Base-by-base conservation (phyloP, 2,113 vertebrate genomes). In the Boleophthalmus pectinirostris region DNA sequence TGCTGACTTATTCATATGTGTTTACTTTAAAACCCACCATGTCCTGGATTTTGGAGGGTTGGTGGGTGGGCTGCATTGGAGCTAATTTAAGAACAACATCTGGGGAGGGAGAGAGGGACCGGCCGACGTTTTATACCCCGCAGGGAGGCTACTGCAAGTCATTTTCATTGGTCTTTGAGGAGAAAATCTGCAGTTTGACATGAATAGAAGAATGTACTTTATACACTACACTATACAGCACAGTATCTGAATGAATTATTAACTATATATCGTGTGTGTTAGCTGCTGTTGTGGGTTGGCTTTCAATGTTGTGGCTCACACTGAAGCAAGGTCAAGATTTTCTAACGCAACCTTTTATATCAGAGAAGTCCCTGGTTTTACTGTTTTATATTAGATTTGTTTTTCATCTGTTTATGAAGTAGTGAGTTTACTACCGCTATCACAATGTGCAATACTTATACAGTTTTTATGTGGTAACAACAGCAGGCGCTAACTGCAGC, bases 1-100 rank as follows among this genome's bases (percentile, higher is more conserved):
- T 87, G 84, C 85, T 92, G 86, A 93, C 89, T 93, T 92, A 92
- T 93, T 93, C 91, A 92, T 93, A 81, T 78, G 86, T 92, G 85
- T 93, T 92, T 90, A 87, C 84, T 88, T 87, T 89, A 86, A 92
- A 90, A 90, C 82, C 80, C 73, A 74, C 70, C 14, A 25, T 84
- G 79, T 70, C 81, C 82, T 81, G 81, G 65, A 86, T 85, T 91
- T 49, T 79, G 89, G 85, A 79, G 80, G 78, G 56, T 58, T 58
- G 56, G 58, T 18, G 58, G 58, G 69, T 78, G 78, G 83, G 74
- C 85, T 89, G 84, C 65, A 82, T 67, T 78, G 77, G 56, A 81
- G 69, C 68, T 78, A 73, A 85, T 86, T 82, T 80, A 83, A 89
- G 77, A 88, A 79, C 71, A 74, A 84, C 85, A 85, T 83, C 78